Evolutionary conservation across 2,113 vertebrate species (phyloP), one percentile per base, ranked within the genome.

Genomic region (Pelecanoides urinatrix): DNA sequence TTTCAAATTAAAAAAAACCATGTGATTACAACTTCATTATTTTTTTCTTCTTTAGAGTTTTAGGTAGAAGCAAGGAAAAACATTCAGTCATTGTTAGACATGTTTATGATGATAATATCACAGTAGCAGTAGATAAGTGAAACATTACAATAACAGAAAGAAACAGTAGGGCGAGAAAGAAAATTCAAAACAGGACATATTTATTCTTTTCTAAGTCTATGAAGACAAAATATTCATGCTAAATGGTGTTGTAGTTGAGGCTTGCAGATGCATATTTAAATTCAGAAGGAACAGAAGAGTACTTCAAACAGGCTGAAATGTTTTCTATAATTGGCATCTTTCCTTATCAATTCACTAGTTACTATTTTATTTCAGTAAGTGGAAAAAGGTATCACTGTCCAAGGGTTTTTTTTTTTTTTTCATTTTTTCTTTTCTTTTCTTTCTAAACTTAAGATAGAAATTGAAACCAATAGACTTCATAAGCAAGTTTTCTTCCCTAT

Each of bases 301-400:
- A 30, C 12, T 66, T 65, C 0, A 0, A 88, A 34, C 4, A 71
- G 13, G 32, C 6, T 50, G 27, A 53, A 75, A n/a, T 47, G n/a
- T 45, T 89, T 12, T 49, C 1, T 38, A 4, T 38, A 71, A 53
- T 3, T 50, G 19, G 4, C 2, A n/a, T 19, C 3, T 55, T 95
- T 59, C 14, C 10, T 65, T 81, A 29, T 65, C 22, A 77, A 59
- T 47, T 38, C 40, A 63, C 3, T 45, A 53, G 21, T 59, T 72
- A 62, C 4, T 76, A 30, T 16, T 52, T 52, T 58, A 45, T 34
- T 52, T 44, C 19, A n/a, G 16, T 27, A 59, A 47, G 13, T 45
- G 4, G 19, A 55, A 80, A 65, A 59, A 55, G 1, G 3, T 50
- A 16, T 47, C 2, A n/a, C 25, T 76, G 12, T 29, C 58, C 16